Evolutionary conservation across 1,140 invertebrate species (phyloP), one percentile per base, ranked within the genome.

Genomic region (Proales similis): DNA sequence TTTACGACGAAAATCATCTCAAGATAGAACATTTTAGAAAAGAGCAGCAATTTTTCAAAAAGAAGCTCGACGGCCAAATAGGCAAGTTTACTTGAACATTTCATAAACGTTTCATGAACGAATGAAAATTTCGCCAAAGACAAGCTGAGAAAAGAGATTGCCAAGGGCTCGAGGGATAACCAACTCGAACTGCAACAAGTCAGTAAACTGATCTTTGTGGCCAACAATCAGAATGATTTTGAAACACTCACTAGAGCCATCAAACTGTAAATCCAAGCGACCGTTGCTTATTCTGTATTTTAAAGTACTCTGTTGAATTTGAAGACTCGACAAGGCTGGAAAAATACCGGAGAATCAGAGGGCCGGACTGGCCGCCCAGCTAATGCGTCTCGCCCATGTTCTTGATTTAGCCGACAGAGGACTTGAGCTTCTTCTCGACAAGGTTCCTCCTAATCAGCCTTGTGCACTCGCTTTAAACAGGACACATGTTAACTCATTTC

Each of bases 21-120:
- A 57, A 57, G 45, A 26, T 57, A 17, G 51, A 57, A 42, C 36
- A 57, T 19, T 57, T 57, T 24, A 57, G 45, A 39, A 29, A 20
- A 20, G 51, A 57, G 22, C 29, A 17, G 17, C 2, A 27, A 12
- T 57, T 57, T 26, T 6, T 17, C 12, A 29, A 57, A 5, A 57
- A 57, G 9, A 57, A 57, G 32, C 32, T 14, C 2, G 32, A 57
- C 29, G 45, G 45, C 9, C 11, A 57, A 29, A 27, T 27, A 24
- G 29, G 51, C 45, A 12, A 27, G 7, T 9, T 9, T 36, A 36
- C 14, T 36, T 36, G 9, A 36, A 36, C 9, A 36, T 48, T 7
- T 9, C 4, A 17, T 0, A 3, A 19, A 12, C 14, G 12, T 51
- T 14, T 22, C 17, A 42, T 19, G 14, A 0, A 22, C 11, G 17